Conservation (phyloP, 2,888 invertebrate genomes). For the Incurvaria masculella region DNA sequence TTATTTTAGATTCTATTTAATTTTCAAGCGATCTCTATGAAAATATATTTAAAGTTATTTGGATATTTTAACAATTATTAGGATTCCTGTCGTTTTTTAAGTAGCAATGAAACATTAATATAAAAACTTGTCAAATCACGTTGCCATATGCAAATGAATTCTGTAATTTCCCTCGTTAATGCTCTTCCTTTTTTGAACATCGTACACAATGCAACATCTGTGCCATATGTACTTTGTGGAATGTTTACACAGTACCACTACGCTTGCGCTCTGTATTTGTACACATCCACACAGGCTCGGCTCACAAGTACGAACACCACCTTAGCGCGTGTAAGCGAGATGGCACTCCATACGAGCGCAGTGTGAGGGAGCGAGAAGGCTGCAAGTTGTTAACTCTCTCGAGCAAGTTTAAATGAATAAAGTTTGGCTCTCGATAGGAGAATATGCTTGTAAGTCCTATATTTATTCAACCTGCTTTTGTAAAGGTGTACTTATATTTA, state of each 20-base stretch:
- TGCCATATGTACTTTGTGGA: not conserved
- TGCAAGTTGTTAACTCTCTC: constrained; percentile 1
- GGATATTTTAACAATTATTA: too few relatives aligned
- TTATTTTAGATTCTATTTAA: too few relatives aligned
- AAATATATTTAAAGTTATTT: too few relatives aligned
- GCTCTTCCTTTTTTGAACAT: not conserved
- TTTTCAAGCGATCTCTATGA: too few relatives aligned
- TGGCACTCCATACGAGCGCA: not conserved
- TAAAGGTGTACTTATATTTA: not conserved
- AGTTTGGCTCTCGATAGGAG: constrained; percentile 5
- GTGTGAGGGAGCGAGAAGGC: not conserved
- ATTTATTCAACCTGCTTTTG: constrained; percentile 1
- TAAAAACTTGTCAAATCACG: too few relatives aligned
- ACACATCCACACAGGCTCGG: not conserved
- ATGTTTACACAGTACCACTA: not conserved
- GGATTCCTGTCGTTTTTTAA: too few relatives aligned
- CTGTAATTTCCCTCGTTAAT: too few relatives aligned
- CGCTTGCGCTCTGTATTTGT: not conserved
- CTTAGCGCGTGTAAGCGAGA: not conserved
- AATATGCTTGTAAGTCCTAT: constrained; percentile 1
- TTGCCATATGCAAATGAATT: too few relatives aligned
- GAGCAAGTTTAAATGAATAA: constrained; percentile 5
- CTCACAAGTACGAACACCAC: not conserved
- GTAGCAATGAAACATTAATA: too few relatives aligned
- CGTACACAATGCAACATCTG: not conserved